A percentile compares a stretch with the other conserved stretches of the same genome.
Conservation (phyloP, 2,113 vertebrate genomes). For the Parus major region DNA sequence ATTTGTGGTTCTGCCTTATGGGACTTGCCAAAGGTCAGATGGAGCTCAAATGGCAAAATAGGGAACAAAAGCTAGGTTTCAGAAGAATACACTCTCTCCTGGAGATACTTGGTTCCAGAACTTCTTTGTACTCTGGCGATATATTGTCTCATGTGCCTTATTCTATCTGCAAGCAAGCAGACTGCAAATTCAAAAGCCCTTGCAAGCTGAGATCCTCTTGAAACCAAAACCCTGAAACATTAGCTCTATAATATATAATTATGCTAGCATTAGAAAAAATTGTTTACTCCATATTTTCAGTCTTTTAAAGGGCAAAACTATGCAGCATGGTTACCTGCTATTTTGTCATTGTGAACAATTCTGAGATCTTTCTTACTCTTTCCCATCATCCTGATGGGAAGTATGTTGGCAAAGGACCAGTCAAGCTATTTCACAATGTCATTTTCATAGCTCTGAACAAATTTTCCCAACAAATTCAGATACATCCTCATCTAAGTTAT, state of each 20-base stretch:
- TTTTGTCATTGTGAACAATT: not conserved
- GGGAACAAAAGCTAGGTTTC: not conserved
- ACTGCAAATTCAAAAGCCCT: not conserved
- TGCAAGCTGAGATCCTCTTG: not conserved
- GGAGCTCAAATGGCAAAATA: not conserved
- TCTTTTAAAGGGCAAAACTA: not conserved
- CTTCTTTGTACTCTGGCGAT: not conserved
- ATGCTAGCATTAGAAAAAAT: not conserved
- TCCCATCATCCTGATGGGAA: constrained; percentile 26
- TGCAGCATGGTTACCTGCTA: not conserved
- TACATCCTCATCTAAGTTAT: constrained; percentile 26
- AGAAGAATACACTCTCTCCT: not conserved
- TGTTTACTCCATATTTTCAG: not conserved
- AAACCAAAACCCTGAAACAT: not conserved
- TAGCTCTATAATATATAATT: not conserved
- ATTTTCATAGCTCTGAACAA: constrained; percentile 45
- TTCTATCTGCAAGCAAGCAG: not conserved
- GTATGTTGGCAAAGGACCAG: constrained; percentile 42
- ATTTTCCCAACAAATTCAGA: constrained; percentile 16
- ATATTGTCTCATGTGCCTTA: not conserved
- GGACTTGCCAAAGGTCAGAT: not conserved
- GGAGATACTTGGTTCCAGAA: not conserved
- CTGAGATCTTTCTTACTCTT: not conserved
- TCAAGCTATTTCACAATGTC: constrained; percentile 35
- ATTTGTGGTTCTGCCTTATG: not conserved